Evolutionary conservation across 1,140 invertebrate species (phyloP), one percentile per base, ranked within the genome.

Genomic region (Diabrotica undecimpunctata): DNA sequence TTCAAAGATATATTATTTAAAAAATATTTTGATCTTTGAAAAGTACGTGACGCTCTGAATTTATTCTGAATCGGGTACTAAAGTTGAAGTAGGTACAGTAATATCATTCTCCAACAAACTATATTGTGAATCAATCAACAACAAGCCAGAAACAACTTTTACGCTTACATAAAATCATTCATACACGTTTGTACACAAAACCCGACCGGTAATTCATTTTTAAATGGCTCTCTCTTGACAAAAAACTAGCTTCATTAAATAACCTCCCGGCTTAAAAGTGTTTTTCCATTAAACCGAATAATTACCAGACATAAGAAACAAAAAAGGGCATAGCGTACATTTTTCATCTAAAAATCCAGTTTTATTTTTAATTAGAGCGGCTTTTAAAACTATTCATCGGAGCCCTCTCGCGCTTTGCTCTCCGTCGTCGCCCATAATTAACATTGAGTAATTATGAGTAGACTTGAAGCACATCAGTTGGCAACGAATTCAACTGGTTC

Each of bases 401-500:
- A 4, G n/a, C 11, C 7, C 39, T 1, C 39, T 46, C 39, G 7
- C 41, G 8, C 41, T 10, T 46, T 46, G 41, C 41, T 5, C 25
- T 25, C 25, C 25, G 25, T 8, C 41, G 41, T 46, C 41, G 8
- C 8, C 41, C n/a, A 10, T 46, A 46, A 46, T 46, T 46, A 46
- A 46, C 41, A 57, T 41, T 57, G 36, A 63, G 38, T 55, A 54
- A 56, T 56, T 46, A 25, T 25, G 25, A 39, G 13, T 41, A 63
- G 53, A 50, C 53, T 39, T 57, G 6, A 57, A 57, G 55, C 25
- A 37, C 35, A 57, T 57, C 55, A 57, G n/a, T 57, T 12, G 41
- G 41, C 41, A 46, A 46, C 41, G 14, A 35, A 61, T 61, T 61
- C 59, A 61, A 61, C 59, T 50, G 46, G 59, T 61, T 12, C 59